These are phyloP conservation scores for Volucella zonaria DNA, from an alignment of 2,888 invertebrate genomes.

Conservation along the genomic window DNA sequence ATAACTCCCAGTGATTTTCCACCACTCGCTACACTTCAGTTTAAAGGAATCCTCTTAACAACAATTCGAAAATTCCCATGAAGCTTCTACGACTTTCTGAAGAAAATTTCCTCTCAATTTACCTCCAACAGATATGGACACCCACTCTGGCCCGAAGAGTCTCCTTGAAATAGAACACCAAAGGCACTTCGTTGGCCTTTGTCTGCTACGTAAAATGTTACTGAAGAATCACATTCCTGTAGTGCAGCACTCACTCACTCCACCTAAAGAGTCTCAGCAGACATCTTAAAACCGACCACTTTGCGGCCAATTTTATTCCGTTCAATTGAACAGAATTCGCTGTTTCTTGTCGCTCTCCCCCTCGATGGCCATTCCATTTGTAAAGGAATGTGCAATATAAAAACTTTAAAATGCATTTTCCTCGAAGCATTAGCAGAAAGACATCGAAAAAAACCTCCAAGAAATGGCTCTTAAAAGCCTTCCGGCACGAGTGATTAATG, in stretches of 20 bases:
- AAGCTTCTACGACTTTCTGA: too few relatives aligned
- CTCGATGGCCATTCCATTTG: background rate
- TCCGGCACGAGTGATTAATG: constrained; percentile 73
- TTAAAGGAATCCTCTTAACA: too few relatives aligned
- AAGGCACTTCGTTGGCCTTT: background rate
- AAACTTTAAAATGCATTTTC: constrained; percentile 62
- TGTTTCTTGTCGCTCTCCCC: background rate
- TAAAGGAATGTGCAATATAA: constrained; percentile 40
- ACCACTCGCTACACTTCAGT: too few relatives aligned
- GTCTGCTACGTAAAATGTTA: constrained; percentile 8
- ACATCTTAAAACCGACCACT: constrained; percentile 69
- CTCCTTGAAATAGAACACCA: too few relatives aligned
- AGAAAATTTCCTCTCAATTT: too few relatives aligned
- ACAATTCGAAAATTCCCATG: too few relatives aligned
- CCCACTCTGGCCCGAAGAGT: too few relatives aligned
- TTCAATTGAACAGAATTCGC: constrained; percentile 53
- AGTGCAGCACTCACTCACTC: constrained; percentile 42
- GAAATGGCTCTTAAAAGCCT: constrained; percentile 68
- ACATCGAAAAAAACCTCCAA: constrained; percentile 20
- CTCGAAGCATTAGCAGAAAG: constrained; percentile 29
- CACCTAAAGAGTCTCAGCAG: constrained; percentile 38
- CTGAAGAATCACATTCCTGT: constrained; percentile 18
- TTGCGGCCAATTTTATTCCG: constrained; percentile 57
- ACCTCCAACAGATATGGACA: too few relatives aligned
- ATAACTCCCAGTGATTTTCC: too few relatives aligned